Evolutionary conservation across 2,797 vertebrate genomes (phyloP).

Genomic region (Esox masquinongy): DNA sequence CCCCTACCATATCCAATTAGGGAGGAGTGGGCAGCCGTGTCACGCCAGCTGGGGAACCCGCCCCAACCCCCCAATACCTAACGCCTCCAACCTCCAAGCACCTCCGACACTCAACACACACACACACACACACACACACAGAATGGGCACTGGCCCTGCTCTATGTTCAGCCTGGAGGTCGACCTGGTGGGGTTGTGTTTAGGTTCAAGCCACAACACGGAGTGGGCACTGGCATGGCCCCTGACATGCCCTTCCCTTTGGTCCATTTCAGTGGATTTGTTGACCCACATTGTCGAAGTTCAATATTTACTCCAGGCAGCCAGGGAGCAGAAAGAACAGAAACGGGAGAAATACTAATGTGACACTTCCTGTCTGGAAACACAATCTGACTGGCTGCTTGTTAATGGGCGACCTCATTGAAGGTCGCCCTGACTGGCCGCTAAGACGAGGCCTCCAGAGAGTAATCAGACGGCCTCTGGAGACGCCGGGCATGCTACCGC

Average conservation of each 20-base stretch:
- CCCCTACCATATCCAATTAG: conserved; percentile 55
- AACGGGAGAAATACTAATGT: not conserved
- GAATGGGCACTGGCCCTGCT: not conserved
- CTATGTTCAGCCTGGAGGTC: not conserved
- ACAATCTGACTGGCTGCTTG: not conserved
- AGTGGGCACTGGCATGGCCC: too few species aligned
- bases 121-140: not conserved
- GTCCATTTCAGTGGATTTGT: not conserved
- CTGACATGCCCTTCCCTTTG: not conserved
- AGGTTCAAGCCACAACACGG: not conserved
- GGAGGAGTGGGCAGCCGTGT: conserved; percentile 33
- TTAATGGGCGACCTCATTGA: not conserved
- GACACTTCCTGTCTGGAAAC: conserved; percentile 3
- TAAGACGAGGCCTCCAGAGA: not conserved
- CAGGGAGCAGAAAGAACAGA: not conserved
- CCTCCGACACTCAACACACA: not conserved
- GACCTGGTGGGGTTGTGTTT: not conserved
- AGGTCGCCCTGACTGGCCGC: not conserved
- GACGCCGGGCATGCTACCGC: not conserved
- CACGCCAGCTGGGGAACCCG: conserved; percentile 16
- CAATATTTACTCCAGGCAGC: not conserved
- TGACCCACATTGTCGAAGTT: not conserved
- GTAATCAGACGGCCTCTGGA: not conserved
- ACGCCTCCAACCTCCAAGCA: not conserved
- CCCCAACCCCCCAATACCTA: not conserved